phyloP scores from a whole-genome alignment of 2,113 vertebrate species.

The Pelecanus crispus region DNA sequence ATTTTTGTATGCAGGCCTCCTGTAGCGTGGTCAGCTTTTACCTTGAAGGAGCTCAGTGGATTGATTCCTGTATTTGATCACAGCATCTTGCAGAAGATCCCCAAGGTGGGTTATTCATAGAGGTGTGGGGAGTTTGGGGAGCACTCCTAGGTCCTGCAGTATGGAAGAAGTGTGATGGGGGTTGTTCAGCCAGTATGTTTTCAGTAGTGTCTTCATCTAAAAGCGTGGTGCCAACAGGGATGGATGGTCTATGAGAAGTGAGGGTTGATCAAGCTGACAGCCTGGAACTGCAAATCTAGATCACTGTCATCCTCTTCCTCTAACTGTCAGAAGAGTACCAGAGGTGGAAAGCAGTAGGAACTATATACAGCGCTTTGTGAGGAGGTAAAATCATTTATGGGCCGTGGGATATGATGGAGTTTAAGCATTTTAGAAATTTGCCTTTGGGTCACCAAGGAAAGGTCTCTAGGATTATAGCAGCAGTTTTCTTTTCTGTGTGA shows the following conservation, averaged over 20 bases:
- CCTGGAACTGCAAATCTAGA: background rate
- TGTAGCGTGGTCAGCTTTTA: constrained; percentile 41
- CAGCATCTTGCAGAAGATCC: constrained; percentile 13
- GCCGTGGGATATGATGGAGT: fast-evolving
- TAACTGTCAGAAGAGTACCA: background rate
- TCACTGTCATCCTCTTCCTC: background rate
- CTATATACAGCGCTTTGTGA: background rate
- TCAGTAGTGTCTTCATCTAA: background rate
- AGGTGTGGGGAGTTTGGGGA: background rate
- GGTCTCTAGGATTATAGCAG: background rate
- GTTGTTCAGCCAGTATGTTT: background rate
- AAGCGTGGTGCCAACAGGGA: background rate
- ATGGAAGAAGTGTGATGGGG: background rate
- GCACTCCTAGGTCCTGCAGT: background rate
- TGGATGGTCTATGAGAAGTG: background rate
- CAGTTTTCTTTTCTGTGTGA: background rate
- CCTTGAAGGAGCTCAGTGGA: constrained; percentile 11
- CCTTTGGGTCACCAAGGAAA: background rate
- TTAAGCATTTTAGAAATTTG: background rate
- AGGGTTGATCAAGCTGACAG: background rate
- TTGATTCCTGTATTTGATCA: constrained; percentile 1
- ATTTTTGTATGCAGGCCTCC: constrained; percentile 13
- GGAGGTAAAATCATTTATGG: background rate
- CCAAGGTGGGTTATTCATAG: background rate
- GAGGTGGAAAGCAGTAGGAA: background rate